A percentile compares a stretch with the other conserved stretches of the same genome.
Evolutionary conservation across 2,888 invertebrate genomes (phyloP).

Genomic region (Pantelozetes paolii): DNA sequence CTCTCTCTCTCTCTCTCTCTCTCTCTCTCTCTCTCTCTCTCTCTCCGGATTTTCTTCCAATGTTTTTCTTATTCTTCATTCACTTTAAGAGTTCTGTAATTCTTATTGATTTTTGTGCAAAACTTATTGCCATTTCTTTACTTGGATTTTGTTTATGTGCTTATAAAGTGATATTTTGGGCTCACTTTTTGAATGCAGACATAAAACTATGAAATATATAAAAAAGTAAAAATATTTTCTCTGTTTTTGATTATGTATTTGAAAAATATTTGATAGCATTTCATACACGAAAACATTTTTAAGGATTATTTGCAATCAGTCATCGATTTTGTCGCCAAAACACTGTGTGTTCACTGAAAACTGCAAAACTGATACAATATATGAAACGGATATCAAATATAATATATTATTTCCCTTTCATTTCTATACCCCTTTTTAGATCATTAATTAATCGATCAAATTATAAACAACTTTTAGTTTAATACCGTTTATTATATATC

Average conservation of each 20-base stretch:
- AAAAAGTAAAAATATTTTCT: background rate
- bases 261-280: too few species aligned
- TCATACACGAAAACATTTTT: too few species aligned
- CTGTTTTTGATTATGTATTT: background rate
- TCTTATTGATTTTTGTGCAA: background rate
- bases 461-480: background rate
- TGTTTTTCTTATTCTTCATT: background rate
- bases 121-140: slow-evolving; percentile 22
- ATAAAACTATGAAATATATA: too few species aligned
- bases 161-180: slow-evolving; percentile 8
- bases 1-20: slow-evolving; percentile 4
- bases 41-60: background rate
- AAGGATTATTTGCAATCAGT: background rate
- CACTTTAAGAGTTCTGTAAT: background rate
- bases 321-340: background rate
- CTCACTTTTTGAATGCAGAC: too few species aligned
- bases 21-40: background rate
- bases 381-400: too few species aligned
- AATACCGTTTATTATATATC: too few species aligned
- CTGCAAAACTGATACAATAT: too few species aligned
- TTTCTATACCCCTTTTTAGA: too few species aligned
- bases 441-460: background rate
- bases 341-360: too few species aligned
- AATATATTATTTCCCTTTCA: too few species aligned
- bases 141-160: slow-evolving; percentile 1